Evolutionary conservation across 2,888 invertebrate genomes (phyloP), one percentile per base, ranked within the genome.

Genomic region (Tetragnatha montana): DNA sequence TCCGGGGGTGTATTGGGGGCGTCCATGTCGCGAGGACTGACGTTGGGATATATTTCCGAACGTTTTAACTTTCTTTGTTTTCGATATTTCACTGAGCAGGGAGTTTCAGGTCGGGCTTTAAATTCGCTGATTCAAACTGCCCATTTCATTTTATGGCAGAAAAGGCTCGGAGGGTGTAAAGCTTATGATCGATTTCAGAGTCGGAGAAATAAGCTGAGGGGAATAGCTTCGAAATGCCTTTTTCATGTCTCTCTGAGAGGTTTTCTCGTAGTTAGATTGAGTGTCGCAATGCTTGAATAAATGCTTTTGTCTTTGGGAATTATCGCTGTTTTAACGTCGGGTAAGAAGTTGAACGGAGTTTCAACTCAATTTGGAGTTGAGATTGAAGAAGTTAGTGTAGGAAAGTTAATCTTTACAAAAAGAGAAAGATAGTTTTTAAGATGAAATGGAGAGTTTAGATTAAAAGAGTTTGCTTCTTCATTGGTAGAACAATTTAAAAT

Each of bases 121-220:
- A 85, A 85, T 78, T 69, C 50, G 85, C 85, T 85, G 85, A 85
- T 79, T 85, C 85, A 51, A 22, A 71, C 71, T 21, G 69, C 49
- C 75, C 75, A 14, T 69, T 74, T 70, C 78, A 85, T 85, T 85
- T 85, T 85, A 85, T 78, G 78, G 75, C 51, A 22, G 35, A 49
- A 35, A 22, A 51, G 47, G 49, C 71, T 71, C 70, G 22, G 70
- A 71, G 78, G 79, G 71, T 76, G 50, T 78, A 79, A 79, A 85
- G 78, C 70, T 76, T 71, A 78, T 69, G 85, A 85, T 85, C 85
- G 78, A 78, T 85, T 85, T 71, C 51, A n/a, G 70, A 60, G 17
- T 17, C 51, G 60, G 21, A 50, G 21, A n/a, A 80, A 12, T 22
- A 60, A 8, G 49, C 21, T 21, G 22, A 22, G 78, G 21, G 60